A percentile compares a stretch with the other conserved stretches of the same genome.
phyloP scores from a whole-genome alignment of 1,140 invertebrate species.

The Ceratosolen fusciceps region DNA sequence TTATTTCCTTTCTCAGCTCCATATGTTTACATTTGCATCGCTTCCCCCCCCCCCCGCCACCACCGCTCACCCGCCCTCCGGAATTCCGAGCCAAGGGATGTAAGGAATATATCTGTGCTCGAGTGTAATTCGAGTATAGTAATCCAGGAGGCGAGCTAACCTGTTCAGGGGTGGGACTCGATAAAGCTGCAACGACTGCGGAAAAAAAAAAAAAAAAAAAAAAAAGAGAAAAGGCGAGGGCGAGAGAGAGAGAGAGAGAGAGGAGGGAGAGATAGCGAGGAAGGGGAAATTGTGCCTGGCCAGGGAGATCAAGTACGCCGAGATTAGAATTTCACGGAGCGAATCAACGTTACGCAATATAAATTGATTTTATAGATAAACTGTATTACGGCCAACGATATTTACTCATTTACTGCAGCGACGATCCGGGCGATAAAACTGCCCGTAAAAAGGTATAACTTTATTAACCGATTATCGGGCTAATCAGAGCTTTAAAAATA shows the following conservation, averaged over 20 bases:
- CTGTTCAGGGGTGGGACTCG: neutral
- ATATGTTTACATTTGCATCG: neutral
- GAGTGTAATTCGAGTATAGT: neutral
- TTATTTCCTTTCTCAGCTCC: slow-evolving; percentile 7
- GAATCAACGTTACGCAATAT: neutral
- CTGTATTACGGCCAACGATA: neutral
- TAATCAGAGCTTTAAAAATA: neutral
- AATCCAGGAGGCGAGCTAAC: neutral
- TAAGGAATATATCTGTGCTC: neutral
- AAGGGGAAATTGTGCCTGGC: too few relatives aligned
- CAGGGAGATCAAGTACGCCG: neutral
- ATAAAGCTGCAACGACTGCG: neutral
- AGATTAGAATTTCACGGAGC: neutral
- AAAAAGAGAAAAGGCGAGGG: too few relatives aligned
- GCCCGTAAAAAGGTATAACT: neutral
- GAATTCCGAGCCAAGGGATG: neutral
- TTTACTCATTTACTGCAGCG: neutral
- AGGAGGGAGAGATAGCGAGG: too few relatives aligned
- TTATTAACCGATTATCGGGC: slow-evolving; percentile 13
- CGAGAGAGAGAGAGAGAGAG: too few relatives aligned
- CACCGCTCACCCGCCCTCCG: neutral
- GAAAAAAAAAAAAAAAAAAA: neutral
- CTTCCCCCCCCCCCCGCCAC: neutral
- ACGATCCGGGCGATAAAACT: neutral
- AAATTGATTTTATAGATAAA: neutral